phyloP scores from a whole-genome alignment of 1,140 invertebrate species.

The Sycophaga agraensis region DNA sequence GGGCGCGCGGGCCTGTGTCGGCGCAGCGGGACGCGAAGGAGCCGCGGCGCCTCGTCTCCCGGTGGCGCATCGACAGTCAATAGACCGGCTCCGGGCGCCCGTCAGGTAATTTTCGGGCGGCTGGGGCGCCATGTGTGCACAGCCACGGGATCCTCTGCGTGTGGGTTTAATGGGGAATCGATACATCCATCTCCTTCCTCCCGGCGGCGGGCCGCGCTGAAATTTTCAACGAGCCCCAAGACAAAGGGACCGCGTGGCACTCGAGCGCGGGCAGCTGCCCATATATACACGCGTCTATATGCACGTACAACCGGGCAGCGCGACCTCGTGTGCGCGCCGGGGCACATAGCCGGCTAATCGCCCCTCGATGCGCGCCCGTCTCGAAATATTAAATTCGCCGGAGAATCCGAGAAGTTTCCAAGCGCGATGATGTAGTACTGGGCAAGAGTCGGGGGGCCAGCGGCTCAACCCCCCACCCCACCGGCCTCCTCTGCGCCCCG shows the following conservation, averaged over 20 bases:
- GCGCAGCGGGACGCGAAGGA: too few species aligned
- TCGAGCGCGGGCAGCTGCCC: too few species aligned
- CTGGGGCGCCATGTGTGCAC: background rate
- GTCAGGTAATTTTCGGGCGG: conserved; percentile 14
- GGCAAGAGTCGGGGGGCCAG: conserved; percentile 44
- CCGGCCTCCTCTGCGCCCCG: too few species aligned
- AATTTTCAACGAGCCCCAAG: too few species aligned
- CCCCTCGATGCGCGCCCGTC: conserved; percentile 15
- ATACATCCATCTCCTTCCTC: conserved; percentile 11
- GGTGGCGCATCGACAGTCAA: conserved; percentile 26
- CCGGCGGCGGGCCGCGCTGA: too few species aligned
- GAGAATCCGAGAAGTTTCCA: conserved; percentile 51
- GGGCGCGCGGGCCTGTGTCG: too few species aligned
- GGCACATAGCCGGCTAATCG: conserved; percentile 6
- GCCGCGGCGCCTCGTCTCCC: too few species aligned
- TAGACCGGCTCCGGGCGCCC: background rate
- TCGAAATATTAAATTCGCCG: conserved; percentile 52
- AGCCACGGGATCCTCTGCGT: background rate
- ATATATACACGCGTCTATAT: too few species aligned
- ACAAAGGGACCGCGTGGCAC: too few species aligned
- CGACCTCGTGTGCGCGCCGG: too few species aligned
- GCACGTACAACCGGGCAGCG: too few species aligned
- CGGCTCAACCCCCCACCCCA: conserved; percentile 28
- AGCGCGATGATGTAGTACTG: conserved; percentile 53
- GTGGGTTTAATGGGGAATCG: conserved; percentile 23